phyloP scores from a whole-genome alignment of 2,113 vertebrate species.

The Turnix velox region DNA sequence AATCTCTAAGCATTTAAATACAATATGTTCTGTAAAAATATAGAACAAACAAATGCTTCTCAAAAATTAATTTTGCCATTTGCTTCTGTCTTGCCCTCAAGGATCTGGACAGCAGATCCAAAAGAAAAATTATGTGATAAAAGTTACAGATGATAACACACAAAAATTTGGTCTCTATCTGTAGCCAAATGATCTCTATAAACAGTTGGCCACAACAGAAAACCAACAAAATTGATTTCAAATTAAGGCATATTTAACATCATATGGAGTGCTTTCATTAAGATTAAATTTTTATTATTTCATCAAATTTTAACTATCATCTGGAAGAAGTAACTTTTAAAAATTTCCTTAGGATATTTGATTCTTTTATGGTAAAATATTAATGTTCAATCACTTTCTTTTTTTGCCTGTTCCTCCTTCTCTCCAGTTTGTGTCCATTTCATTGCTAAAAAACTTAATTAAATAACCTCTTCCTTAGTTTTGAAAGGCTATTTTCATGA shows the following conservation, averaged over 20 bases:
- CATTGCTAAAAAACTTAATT: constrained; percentile 24
- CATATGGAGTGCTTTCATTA: constrained; percentile 31
- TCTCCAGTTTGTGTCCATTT: constrained; percentile 23
- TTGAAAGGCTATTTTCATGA: neutral
- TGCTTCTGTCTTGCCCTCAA: neutral
- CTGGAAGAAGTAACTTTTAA: constrained; percentile 54
- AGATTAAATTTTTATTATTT: constrained; percentile 66
- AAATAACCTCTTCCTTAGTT: neutral
- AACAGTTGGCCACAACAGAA: neutral
- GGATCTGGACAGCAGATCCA: neutral
- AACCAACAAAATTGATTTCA: neutral
- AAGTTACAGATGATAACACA: neutral
- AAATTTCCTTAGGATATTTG: constrained; percentile 63
- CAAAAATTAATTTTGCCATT: neutral
- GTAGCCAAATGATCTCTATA: neutral
- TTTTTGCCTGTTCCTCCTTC: constrained; percentile 29
- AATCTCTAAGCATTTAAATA: neutral
- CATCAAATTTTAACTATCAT: constrained; percentile 66
- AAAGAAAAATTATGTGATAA: neutral
- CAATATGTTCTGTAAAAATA: neutral
- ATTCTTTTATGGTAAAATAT: constrained; percentile 63
- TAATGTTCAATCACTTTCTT: constrained; percentile 43
- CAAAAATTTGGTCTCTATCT: neutral
- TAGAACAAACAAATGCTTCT: neutral
- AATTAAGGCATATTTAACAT: constrained; percentile 28